Evolutionary conservation across 2,113 vertebrate species (phyloP), one percentile per base, ranked within the genome.

Genomic region (Sylvia atricapilla): DNA sequence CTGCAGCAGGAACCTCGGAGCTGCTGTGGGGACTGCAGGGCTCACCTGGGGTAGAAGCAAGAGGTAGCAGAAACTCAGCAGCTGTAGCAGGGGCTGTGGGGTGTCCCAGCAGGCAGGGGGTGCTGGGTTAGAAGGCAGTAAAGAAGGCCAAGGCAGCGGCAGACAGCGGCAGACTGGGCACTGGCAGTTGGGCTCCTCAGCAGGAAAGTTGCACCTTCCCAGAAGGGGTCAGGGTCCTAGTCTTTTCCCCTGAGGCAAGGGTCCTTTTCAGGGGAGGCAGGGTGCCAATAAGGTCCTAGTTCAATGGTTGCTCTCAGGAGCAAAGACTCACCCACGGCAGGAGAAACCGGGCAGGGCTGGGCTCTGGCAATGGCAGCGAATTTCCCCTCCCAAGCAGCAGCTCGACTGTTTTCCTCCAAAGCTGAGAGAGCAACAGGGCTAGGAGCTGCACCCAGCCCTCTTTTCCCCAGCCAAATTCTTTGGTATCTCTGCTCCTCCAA

Each of bases 351-450:
- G 43, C 27, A 24, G 20, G 27, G 43, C 25, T 47, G 27, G 27
- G 55, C 15, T 59, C n/a, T 1, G 1, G n/a, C 11, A 7, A 28
- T 9, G 2, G 11, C 43, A 59, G 6, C 0, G 0, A 37, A 30
- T 47, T 30, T 15, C 14, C 24, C 49, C 13, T 15, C 28, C 30
- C 53, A 30, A 8, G 19, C 43, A 30, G 33, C 43, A 47, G 33
- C 15, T 37, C 5, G 1, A 6, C 20, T 13, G 12, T 58, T 59
- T 28, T n/a, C 39, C 23, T 59, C 27, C 27, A 12, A 47, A 30
- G 55, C 25, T 19, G 5, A 75, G 33, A 74, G 24, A 58, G 31
- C 14, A 75, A 7, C 41, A 58, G 33, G 46, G 24, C 14, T 46
- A 3, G 22, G 74, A 62, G 46, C 37, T 50, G 22, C 1, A 2